phyloP scores from a whole-genome alignment of 2,888 invertebrate genomes.

The Crepidodera aurea region DNA sequence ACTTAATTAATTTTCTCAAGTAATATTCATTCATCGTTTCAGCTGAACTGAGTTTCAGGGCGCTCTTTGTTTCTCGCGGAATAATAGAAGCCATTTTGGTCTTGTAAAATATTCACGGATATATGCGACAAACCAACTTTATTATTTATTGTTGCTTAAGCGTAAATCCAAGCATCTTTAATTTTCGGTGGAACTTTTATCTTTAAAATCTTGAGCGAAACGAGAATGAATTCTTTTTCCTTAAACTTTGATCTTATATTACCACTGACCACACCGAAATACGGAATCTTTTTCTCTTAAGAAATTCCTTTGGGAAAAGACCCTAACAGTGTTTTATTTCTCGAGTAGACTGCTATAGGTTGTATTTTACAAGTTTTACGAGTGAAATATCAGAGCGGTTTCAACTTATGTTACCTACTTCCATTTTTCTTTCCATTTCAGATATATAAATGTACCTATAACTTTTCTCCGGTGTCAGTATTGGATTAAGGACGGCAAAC shows the following conservation, averaged over 20 bases:
- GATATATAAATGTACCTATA: not conserved
- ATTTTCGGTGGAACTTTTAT: too few species aligned
- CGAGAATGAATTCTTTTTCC: not conserved
- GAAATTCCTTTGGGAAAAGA: not conserved
- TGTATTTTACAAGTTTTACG: not conserved
- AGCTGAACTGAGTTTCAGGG: not conserved
- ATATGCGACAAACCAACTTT: not conserved
- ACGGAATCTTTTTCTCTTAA: not conserved
- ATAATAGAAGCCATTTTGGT: slow-evolving; percentile 14
- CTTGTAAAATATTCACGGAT: not conserved
- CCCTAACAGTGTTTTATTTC: not conserved
- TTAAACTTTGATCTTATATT: not conserved
- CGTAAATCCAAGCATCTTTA: too few species aligned
- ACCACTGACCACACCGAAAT: not conserved
- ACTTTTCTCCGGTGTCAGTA: not conserved
- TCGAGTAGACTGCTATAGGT: not conserved
- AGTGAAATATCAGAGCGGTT: not conserved
- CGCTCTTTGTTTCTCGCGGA: not conserved
- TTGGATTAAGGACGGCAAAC: too few species aligned
- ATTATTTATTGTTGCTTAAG: too few species aligned
- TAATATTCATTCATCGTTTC: not conserved
- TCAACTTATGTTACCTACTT: slow-evolving; percentile 1
- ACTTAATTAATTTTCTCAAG: slow-evolving; percentile 7
- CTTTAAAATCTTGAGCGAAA: too few species aligned
- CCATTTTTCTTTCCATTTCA: not conserved